Evolutionary conservation across 2,797 vertebrate genomes (phyloP), one percentile per base, ranked within the genome.

Genomic region (Meda fulgida): DNA sequence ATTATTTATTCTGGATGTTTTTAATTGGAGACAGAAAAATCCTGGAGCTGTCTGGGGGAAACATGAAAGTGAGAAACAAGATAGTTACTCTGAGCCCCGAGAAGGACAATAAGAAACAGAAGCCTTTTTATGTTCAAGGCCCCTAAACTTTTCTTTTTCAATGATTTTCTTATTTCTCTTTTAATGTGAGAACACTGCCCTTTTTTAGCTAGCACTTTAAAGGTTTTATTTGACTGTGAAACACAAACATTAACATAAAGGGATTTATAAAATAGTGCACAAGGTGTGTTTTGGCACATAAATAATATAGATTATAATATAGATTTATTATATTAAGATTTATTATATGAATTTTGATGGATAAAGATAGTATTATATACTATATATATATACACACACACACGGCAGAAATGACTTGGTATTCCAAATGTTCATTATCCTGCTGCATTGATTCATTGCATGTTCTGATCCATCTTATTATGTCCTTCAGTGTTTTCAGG

Each of bases 11-110:
- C 60, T 53, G 8, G 66, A 77, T 82, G 70, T 83, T 85, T 88
- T 83, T 58, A 85, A 87, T 89, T 89, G 83, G 76, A 86, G 77
- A 85, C 60, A 67, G 60, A 87, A 87, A n/a, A 78, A 84, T 88
- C 77, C 73, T 75, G 43, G 34, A 85, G 80, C 55, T 86, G 81
- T 82, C 83, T 80, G 67, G 60, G 80, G 75, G 38, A 58, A 46
- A 86, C 80, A 72, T 89, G 78, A 83, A 89, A 88, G 85, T 43
- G 48, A 65, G 46, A 73, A 81, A 81, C 26, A 78, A 66, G 79
- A 80, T 58, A 83, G 80, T 72, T 76, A 66, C 53, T 84, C 51
- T 40, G 40, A 69, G 38, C 73, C 55, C 69, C 21, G 7, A 58
- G 69, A 82, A 81, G 80, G 76, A 78, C 70, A 82, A 83, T 83